Evolutionary conservation across 1,140 invertebrate species (phyloP).

Genomic region (Anoplophora glabripennis): DNA sequence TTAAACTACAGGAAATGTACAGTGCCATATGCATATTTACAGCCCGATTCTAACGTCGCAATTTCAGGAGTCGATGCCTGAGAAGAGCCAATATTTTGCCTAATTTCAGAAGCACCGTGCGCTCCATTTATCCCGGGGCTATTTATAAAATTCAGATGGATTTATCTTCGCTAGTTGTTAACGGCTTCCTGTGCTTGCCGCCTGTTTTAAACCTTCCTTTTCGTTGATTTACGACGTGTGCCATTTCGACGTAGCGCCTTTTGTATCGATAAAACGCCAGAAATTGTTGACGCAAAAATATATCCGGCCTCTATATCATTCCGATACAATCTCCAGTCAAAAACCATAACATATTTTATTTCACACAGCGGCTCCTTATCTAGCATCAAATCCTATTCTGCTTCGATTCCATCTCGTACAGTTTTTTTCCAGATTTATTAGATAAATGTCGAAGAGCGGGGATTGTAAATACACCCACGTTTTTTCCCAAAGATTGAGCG

Average conservation of each 20-base stretch:
- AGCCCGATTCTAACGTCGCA: no score
- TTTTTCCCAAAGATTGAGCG: no score
- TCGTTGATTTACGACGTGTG: slow-evolving; percentile 19
- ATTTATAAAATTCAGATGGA: slow-evolving; percentile 22
- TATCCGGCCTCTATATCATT: slow-evolving; percentile 6
- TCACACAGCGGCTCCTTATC: no score
- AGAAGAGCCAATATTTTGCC: no score
- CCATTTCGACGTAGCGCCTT: slow-evolving; percentile 7
- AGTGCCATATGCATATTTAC: no score
- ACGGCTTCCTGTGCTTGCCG: slow-evolving; percentile 7
- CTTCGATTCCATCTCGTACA: not conserved
- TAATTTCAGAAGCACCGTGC: no score
- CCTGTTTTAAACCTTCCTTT: slow-evolving; percentile 16
- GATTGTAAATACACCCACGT: not conserved
- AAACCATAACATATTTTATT: no score
- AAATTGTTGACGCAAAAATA: slow-evolving; percentile 20
- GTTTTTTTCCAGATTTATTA: not conserved
- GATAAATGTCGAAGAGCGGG: not conserved
- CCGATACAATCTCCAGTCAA: not conserved
- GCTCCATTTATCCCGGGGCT: no score
- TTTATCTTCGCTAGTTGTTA: slow-evolving; percentile 21
- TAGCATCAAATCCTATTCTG: no score
- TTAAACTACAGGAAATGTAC: no score
- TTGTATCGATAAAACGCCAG: slow-evolving; percentile 21
- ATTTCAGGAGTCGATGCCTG: no score